Base-by-base conservation (phyloP, 2,113 vertebrate species). In the Muntiacus reevesi region DNA sequence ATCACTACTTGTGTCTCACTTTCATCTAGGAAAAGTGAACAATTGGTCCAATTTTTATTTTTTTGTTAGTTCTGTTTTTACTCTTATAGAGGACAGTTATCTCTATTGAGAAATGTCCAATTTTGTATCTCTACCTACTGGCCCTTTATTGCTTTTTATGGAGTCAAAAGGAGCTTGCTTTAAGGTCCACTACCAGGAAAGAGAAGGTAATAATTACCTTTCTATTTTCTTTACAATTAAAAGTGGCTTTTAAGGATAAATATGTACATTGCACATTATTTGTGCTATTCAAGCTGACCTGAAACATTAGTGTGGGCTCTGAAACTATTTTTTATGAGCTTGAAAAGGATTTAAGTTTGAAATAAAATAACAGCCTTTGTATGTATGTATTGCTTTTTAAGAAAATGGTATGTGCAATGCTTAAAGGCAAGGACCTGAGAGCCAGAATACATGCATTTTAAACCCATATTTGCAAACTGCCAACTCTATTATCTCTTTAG, bases 271-370 rank as follows among this genome's bases (percentile, higher is more conserved):
- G 23, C 33, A 0, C 13, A 11, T 84, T 79, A 60, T 71, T 43
- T 71, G 30, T 89, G 71, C 30, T 60, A 28, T 76, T 88, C 45
- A 76, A 87, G 28, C 8, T 60, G 36, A 23, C n/a, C 8, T 57
- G 47, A 82, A 71, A 45, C 10, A 7, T 21, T 47, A 40, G 40
- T 7, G 21, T 87, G 50, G 21, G 27, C 36, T 97, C 89, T 92
- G 45, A 43, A 59, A 60, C 79, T 94, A 71, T 83, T 71, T 74
- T 87, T 96, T 60, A 90, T 11, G 60, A 33, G 27, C 79, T 47
- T 83, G 55, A 91, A 93, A 89, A 89, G 23, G 17, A 96, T 54
- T 96, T 78, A 89, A 76, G 21, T 79, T 78, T 92, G 55, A 60
- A 89, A 81, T 89, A 89, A 92, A 87, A 64, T 93, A 54, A 43